Conservation (phyloP, 2,113 vertebrate genomes). For the Oenanthe oenanthe region DNA sequence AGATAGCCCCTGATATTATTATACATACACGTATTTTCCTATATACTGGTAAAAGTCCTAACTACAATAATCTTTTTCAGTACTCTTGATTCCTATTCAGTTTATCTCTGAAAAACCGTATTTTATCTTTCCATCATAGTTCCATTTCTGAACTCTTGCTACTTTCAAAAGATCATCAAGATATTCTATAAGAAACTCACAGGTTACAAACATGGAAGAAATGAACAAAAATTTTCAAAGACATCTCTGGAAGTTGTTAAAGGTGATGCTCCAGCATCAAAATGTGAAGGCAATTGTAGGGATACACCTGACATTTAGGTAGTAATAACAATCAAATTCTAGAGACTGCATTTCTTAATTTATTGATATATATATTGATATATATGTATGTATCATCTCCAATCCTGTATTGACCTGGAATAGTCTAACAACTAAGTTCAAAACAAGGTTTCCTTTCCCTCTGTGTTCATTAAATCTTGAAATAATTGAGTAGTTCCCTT, state of each 20-base stretch:
- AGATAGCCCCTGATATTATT: not conserved
- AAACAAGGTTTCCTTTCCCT: not conserved
- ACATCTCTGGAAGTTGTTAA: not conserved
- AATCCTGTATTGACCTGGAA: not conserved
- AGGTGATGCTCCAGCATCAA: not conserved
- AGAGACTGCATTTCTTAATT: not conserved
- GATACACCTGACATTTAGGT: not conserved
- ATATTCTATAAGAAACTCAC: not conserved
- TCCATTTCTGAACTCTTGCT: not conserved
- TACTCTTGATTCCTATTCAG: not conserved
- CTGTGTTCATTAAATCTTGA: not conserved
- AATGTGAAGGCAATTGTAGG: not conserved
- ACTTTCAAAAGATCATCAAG: rapidly evolving
- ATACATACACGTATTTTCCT: not conserved
- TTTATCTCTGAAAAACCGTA: not conserved
- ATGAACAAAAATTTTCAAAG: not conserved
- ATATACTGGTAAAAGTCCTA: not conserved
- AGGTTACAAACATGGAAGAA: not conserved
- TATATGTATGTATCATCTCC: not conserved
- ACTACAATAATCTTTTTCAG: not conserved
- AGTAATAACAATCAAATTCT: not conserved
- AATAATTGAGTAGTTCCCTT: not conserved
- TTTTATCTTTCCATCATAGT: not conserved
- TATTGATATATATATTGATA: not conserved
- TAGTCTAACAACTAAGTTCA: not conserved